A percentile compares a stretch with the other conserved stretches of the same genome.
Conservation (phyloP, 1,140 invertebrate genomes). For the Drosophila subpulchrella region DNA sequence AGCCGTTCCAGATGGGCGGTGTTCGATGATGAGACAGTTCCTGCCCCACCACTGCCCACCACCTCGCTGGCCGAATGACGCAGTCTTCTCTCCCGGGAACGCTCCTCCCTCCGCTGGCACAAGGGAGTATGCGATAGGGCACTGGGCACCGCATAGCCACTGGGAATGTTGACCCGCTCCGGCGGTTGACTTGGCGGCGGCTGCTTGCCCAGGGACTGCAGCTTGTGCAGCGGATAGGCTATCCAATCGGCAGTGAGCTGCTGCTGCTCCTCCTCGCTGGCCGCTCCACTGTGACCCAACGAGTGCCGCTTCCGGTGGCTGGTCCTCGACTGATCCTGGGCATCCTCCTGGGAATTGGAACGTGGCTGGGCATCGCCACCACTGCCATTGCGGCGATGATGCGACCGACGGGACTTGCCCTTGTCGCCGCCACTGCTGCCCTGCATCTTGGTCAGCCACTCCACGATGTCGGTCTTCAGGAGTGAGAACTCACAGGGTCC, state of each 20-base stretch:
- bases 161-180: slow-evolving; percentile 37
- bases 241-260: slow-evolving; percentile 74
- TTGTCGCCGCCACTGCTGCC: slow-evolving; percentile 28
- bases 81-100: slow-evolving; percentile 36
- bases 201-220: slow-evolving; percentile 74
- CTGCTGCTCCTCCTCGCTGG: slow-evolving; percentile 69
- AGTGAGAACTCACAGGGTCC: slow-evolving; percentile 79
- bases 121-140: slow-evolving; percentile 68
- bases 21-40: slow-evolving; percentile 1
- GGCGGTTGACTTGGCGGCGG: slow-evolving; percentile 17
- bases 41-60: slow-evolving; percentile 18
- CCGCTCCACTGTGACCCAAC: slow-evolving; percentile 71
- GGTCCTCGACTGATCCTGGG: slow-evolving; percentile 43
- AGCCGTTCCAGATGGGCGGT: slow-evolving; percentile 66
- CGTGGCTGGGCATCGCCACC: slow-evolving; percentile 76
- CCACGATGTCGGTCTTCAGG: slow-evolving; percentile 81
- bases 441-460: slow-evolving; percentile 83
- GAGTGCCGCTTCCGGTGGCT: slow-evolving; percentile 78
- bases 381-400: slow-evolving; percentile 80
- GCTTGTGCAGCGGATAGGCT: slow-evolving; percentile 78
- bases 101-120: slow-evolving; percentile 76
- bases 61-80: slow-evolving; percentile 42
- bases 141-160: slow-evolving; percentile 67
- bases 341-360: slow-evolving; percentile 81
- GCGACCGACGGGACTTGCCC: slow-evolving; percentile 53